phyloP scores from a whole-genome alignment of 2,113 vertebrate species.

The Hippolais icterina region DNA sequence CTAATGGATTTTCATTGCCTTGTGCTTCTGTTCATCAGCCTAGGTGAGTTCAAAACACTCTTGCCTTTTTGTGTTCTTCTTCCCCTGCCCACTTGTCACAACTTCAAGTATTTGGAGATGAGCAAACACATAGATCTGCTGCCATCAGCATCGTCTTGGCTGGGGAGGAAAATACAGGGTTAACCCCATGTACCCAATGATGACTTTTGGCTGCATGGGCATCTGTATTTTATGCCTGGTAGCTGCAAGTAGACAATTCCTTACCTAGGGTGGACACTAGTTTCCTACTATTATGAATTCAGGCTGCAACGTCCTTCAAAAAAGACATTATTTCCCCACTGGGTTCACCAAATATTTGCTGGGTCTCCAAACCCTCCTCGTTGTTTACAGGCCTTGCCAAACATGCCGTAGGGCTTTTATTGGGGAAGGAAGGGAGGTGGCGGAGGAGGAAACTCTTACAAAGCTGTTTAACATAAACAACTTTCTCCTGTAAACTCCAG shows the following conservation, averaged over 20 bases:
- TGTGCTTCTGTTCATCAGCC: conserved; percentile 23
- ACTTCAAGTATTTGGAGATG: background rate
- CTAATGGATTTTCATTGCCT: conserved; percentile 54
- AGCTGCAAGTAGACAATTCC: background rate
- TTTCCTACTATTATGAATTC: conserved; percentile 57
- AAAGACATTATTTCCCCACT: background rate
- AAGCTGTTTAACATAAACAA: conserved; percentile 51
- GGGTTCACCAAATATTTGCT: conserved; percentile 27
- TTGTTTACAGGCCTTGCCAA: conserved; percentile 14
- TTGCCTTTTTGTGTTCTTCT: background rate
- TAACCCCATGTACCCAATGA: background rate
- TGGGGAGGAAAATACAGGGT: background rate
- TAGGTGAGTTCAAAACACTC: conserved; percentile 38
- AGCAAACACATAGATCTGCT: background rate
- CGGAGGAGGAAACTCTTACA: conserved; percentile 45
- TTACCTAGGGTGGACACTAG: background rate
- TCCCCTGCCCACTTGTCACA: background rate
- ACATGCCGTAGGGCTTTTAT: background rate
- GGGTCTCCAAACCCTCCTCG: background rate
- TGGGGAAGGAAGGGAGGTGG: conserved; percentile 61
- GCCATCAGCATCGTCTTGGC: background rate
- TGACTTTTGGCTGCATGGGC: background rate
- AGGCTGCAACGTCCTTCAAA: background rate
- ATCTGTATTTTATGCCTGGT: background rate
- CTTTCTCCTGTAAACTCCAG: conserved; percentile 5